phyloP scores from a whole-genome alignment of 2,113 vertebrate genomes.

The Catharus bicknelli region DNA sequence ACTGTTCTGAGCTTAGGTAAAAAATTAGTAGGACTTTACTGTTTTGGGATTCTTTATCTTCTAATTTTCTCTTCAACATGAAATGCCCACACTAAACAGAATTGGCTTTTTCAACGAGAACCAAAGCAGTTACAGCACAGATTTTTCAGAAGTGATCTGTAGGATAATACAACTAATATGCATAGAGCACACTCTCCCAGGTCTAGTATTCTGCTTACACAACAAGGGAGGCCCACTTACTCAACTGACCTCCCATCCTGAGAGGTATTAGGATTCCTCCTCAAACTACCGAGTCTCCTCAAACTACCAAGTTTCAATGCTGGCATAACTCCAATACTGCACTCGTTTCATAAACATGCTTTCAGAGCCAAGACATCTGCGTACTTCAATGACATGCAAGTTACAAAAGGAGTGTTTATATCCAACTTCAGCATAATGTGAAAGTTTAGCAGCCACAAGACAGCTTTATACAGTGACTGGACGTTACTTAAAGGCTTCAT shows the following conservation, averaged over 20 bases:
- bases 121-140: background rate
- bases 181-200: background rate
- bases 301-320: constrained; percentile 37
- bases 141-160: background rate
- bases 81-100: background rate
- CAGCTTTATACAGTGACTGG: constrained; percentile 59
- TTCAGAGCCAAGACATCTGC: constrained; percentile 72
- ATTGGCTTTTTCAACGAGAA: background rate
- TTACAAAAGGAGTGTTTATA: constrained; percentile 75
- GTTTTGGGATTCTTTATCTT: background rate
- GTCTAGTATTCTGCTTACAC: background rate
- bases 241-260: constrained; percentile 52
- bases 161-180: background rate
- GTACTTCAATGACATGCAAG: constrained; percentile 54
- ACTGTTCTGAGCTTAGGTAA: background rate
- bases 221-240: constrained; percentile 37
- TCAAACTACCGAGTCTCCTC: background rate
- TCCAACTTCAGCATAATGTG: constrained; percentile 61
- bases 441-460: constrained; percentile 69
- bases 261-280: constrained; percentile 50
- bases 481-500: constrained; percentile 63
- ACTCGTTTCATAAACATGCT: constrained; percentile 56
- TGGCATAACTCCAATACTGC: constrained; percentile 60
- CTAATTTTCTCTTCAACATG: background rate
- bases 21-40: background rate